Percentiles rank a stretch among this genome's conserved stretches.
Conservation (phyloP, 2,797 vertebrate genomes). For the Alca torda region DNA sequence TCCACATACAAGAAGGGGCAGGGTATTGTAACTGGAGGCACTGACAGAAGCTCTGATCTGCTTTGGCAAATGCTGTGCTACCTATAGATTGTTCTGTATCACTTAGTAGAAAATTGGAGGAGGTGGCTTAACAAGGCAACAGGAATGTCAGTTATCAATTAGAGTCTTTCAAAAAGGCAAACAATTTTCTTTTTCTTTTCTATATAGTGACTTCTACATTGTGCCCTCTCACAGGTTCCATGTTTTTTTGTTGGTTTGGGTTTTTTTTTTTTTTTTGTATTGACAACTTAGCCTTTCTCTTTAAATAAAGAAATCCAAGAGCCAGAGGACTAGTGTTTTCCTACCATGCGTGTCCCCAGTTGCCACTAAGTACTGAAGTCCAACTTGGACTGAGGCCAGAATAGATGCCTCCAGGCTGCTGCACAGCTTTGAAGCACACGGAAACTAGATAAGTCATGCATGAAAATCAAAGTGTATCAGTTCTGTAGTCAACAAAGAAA, state of each 20-base stretch:
- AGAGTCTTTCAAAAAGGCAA: not conserved
- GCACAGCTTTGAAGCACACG: constrained; percentile 24
- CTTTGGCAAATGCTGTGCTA: constrained; percentile 5
- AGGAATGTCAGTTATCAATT: constrained; percentile 1
- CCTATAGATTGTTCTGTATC: not conserved
- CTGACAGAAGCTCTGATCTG: not conserved
- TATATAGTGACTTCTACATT: constrained; percentile 14
- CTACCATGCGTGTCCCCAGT: not conserved
- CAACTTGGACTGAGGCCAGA: constrained; percentile 21
- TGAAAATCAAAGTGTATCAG: constrained; percentile 54
- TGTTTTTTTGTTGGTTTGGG: not conserved
- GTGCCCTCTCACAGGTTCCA: not conserved
- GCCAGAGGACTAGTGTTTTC: not conserved
- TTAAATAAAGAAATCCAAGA: constrained; percentile 18
- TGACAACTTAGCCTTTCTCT: constrained; percentile 24
- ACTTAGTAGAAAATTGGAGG: not conserved
- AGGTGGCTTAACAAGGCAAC: not conserved
- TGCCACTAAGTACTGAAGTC: constrained; percentile 23
- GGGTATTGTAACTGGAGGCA: not conserved
- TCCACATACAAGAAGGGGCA: not conserved
- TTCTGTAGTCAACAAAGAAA: constrained; percentile 19
- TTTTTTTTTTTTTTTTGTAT: not conserved
- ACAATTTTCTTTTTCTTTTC: constrained; percentile 43
- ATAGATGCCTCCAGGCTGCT: constrained; percentile 32
- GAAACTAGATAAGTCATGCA: constrained; percentile 27